Base-by-base conservation (phyloP, 2,797 vertebrate species). In the Gymnopithys bicolor region DNA sequence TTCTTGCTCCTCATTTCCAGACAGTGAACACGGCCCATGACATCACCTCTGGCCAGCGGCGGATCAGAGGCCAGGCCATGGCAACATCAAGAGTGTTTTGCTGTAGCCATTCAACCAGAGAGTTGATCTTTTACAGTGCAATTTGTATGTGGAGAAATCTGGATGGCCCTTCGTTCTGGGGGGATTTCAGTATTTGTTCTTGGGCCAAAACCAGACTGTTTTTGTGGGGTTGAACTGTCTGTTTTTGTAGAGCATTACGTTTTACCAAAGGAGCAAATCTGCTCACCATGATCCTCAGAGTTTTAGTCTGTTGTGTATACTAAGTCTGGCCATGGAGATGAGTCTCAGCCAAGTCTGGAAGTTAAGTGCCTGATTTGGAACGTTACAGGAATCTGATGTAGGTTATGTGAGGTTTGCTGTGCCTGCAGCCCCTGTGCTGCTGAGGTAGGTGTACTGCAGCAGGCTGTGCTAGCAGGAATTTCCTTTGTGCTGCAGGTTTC, bases 401-500 rank as follows among this genome's bases (percentile, higher is more conserved):
- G 95, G 94, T 94, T 93, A 88, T 25, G 80, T 78, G 94, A 91
- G 83, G 92, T 90, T 95, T 93, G 79, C 76, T 24, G 10, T 74
- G 87, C 87, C 87, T 77, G 94, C 96, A 88, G 91, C 30, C 16
- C 63, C 79, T 92, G 49, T 27, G 55, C 21, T 69, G 91, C 90
- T 32, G 80, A 76, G 88, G 85, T 88, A 91, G 84, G 76, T 13
- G 83, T 43, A 25, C 91, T 95, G 96, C 96, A 95, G 96, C 83
- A 82, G 63, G 45, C 92, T 76, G 71, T 37, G 89, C 92, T 66
- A 55, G 70, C 3, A 4, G 87, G 84, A 76, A 48, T 90, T 82
- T 55, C 86, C 88, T 95, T 82, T 91, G 88, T 92, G 84, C 93
- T 94, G 93, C 84, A 84, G 86, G 86, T 79, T 95, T 95, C 85